Conservation (phyloP, 2,797 vertebrate species). For the Danionella dracula region DNA sequence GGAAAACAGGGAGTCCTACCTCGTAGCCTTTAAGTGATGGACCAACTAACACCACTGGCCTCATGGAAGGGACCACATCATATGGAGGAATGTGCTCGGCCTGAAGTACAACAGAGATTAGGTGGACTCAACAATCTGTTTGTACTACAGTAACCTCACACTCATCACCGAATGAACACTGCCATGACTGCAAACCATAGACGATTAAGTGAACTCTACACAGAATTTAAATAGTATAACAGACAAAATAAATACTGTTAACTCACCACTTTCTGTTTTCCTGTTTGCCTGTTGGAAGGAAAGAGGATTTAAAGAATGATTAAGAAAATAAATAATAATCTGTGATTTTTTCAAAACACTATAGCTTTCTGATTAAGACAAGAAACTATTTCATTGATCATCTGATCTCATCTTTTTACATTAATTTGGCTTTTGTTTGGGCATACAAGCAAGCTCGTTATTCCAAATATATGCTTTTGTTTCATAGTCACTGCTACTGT, state of each 20-base stretch:
- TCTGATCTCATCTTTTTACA: too few relatives aligned
- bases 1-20: slow-evolving; percentile 76
- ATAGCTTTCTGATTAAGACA: too few relatives aligned
- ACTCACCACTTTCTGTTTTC: slow-evolving; percentile 98
- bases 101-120: slow-evolving; percentile 59
- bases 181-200: too few relatives aligned
- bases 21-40: slow-evolving; percentile 97
- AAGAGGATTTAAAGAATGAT: slow-evolving; percentile 40
- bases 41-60: slow-evolving; percentile 93
- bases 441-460: too few relatives aligned
- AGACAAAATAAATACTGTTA: too few relatives aligned
- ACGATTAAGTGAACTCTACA: too few relatives aligned
- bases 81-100: slow-evolving; percentile 92
- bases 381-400: too few relatives aligned
- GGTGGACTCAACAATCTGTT: background rate
- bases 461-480: background rate
- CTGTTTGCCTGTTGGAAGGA: slow-evolving; percentile 86
- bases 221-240: too few relatives aligned
- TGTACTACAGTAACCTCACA: background rate
- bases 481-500: background rate
- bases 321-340: slow-evolving; percentile 12
- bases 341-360: too few relatives aligned
- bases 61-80: slow-evolving; percentile 97
- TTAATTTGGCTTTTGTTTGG: too few relatives aligned
- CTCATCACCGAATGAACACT: background rate